Evolutionary conservation across 2,113 vertebrate species (phyloP).

Genomic region (Microcebus jonahi): DNA sequence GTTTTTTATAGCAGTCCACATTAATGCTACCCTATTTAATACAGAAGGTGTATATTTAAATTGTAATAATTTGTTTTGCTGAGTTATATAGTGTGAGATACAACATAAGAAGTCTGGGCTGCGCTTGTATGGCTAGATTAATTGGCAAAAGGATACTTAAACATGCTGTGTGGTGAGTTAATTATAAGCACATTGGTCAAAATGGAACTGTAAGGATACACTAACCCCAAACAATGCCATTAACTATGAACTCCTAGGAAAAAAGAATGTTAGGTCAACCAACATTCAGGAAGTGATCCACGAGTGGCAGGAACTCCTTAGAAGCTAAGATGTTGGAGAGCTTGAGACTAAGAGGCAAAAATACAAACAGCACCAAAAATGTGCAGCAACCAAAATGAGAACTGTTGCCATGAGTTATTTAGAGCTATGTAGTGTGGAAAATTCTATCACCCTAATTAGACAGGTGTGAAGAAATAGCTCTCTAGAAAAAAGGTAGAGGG

Average conservation of each 20-base stretch:
- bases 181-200: not conserved
- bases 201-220: not conserved
- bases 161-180: not conserved
- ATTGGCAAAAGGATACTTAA: not conserved
- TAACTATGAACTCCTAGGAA: not conserved
- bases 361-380: not conserved
- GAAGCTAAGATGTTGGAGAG: not conserved
- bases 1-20: not conserved
- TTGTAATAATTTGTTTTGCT: not conserved
- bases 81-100: not conserved
- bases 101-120: not conserved
- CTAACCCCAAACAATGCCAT: not conserved
- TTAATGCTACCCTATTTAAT: constrained; percentile 14
- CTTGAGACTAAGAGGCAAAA: not conserved
- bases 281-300: not conserved
- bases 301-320: not conserved
- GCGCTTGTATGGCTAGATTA: not conserved
- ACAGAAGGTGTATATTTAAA: not conserved
- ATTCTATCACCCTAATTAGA: not conserved
- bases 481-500: not conserved
- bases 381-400: not conserved
- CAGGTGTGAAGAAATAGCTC: not conserved
- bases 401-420: not conserved
- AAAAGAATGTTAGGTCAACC: not conserved
- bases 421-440: not conserved